Percentiles rank a stretch among this genome's conserved stretches.
Conservation (phyloP, 2,888 invertebrate species). For the Buathra laborator region DNA sequence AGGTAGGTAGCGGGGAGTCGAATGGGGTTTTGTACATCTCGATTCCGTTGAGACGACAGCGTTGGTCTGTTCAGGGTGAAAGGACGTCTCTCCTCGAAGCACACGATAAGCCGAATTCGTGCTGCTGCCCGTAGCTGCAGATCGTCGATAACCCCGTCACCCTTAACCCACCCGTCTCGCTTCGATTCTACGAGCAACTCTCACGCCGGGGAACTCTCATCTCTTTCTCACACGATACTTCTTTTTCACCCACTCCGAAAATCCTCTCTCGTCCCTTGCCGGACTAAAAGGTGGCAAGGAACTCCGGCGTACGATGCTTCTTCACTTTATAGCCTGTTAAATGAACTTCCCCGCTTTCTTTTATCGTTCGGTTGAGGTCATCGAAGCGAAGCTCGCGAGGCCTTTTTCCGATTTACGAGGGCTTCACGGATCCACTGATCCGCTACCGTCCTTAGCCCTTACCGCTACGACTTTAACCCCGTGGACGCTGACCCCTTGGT, state of each 20-base stretch:
- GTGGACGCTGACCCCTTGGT: conserved; percentile 44
- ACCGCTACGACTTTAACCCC: conserved; percentile 48
- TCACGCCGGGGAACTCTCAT: conserved; percentile 19
- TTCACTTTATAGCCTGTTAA: conserved; percentile 83
- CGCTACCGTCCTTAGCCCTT: conserved; percentile 64
- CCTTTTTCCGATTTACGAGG: conserved; percentile 80
- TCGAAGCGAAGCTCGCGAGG: conserved; percentile 72
- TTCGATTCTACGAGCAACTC: conserved; percentile 38
- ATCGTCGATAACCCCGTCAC: conserved; percentile 68
- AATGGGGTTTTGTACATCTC: conserved; percentile 10
- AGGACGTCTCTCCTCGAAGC: conserved; percentile 42
- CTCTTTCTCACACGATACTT: conserved; percentile 48
- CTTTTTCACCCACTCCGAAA: conserved; percentile 50
- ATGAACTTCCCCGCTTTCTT: conserved; percentile 83
- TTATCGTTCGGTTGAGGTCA: conserved; percentile 81
- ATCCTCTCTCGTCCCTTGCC: conserved; percentile 48
- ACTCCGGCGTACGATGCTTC: conserved; percentile 66
- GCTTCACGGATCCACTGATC: conserved; percentile 73
- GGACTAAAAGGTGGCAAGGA: conserved; percentile 50
- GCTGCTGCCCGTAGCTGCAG: conserved; percentile 58
- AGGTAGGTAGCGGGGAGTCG: not conserved
- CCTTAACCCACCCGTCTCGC: conserved; percentile 62
- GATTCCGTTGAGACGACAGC: conserved; percentile 24
- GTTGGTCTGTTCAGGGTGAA: conserved; percentile 15
- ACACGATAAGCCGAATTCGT: conserved; percentile 65